Percentiles rank a stretch among this genome's conserved stretches.
These are phyloP conservation scores for Lithosia quadra DNA, from an alignment of 2,888 invertebrate genomes.

Conservation along the genomic window DNA sequence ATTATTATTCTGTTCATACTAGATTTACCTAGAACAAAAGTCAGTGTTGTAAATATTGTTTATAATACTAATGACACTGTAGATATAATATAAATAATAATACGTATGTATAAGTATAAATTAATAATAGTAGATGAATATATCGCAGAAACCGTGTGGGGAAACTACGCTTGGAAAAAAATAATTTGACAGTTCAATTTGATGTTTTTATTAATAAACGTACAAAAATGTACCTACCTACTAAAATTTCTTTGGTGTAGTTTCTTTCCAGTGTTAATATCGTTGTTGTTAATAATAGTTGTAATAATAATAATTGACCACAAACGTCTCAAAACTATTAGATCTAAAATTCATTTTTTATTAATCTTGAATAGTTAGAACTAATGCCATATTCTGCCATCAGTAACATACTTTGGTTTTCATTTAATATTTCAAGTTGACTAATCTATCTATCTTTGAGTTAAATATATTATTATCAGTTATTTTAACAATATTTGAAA, in stretches of 20 bases:
- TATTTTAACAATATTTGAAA: background rate
- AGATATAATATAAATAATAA: conserved; percentile 51
- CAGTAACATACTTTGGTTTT: conserved; percentile 16
- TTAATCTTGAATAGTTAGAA: conserved; percentile 37
- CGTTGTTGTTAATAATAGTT: conserved; percentile 63
- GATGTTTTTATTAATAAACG: conserved; percentile 72
- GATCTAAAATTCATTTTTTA: conserved; percentile 44
- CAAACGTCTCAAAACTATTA: conserved; percentile 45
- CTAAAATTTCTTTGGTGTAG: conserved; percentile 79
- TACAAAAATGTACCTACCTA: conserved; percentile 53
- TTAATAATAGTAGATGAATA: conserved; percentile 54
- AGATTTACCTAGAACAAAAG: conserved; percentile 47
- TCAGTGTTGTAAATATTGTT: conserved; percentile 76
- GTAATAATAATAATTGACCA: conserved; percentile 46
- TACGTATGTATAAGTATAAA: conserved; percentile 36
- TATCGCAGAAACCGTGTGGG: conserved; percentile 82
- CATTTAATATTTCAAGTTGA: background rate
- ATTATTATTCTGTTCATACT: conserved; percentile 33
- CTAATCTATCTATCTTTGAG: background rate
- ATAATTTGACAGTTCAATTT: conserved; percentile 79
- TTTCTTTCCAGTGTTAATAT: conserved; percentile 78
- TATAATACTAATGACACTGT: conserved; percentile 53
- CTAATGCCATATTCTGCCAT: conserved; percentile 51
- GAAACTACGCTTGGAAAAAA: conserved; percentile 86
- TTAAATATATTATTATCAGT: too few relatives aligned